Evolutionary conservation across 2,113 vertebrate species (phyloP), one percentile per base, ranked within the genome.

Genomic region (Arothron firmamentum): DNA sequence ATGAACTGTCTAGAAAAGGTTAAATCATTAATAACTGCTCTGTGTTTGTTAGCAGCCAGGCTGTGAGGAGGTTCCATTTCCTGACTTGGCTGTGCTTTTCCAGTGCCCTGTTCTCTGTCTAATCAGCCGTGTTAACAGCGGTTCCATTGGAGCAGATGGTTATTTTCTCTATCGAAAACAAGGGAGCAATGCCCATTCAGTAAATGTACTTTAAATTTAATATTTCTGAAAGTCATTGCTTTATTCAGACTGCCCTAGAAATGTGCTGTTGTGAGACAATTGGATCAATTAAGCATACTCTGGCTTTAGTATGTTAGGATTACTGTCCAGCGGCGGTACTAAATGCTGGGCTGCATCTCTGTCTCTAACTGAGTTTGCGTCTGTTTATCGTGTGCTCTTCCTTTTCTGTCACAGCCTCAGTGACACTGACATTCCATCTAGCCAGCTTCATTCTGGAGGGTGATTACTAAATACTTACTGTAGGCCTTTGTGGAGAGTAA

Each of bases 401-500:
- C 50, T 47, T 51, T 58, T 58, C 64, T 42, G 7, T 66, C 71
- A 69, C 56, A 50, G n/a, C 38, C 15, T 63, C 13, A 2, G 38
- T 41, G 43, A 21, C 56, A 38, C 53, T 54, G 42, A 56, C 63
- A 58, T 41, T 25, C 56, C 59, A 53, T 71, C 16, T 50, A 6
- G 45, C 65, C 59, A 17, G 20, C 64, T 52, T 59, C 65, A 28
- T 46, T 66, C 67, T 65, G 17, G 43, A 74, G 63, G 71, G 57
- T 52, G n/a, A n/a, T n/a, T n/a, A 46, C 52, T 50, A 70, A 59
- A 59, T 51, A 53, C 51, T 50, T 65, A 72, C 60, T 70, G 65
- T 31, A 43, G 57, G 47, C 56, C 45, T 59, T 47, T 47, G 5
- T 53, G 23, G 56, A 58, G 62, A 78, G 41, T 52, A 59, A 14